Base-by-base conservation (phyloP, 2,888 invertebrate genomes). In the Drosophila longiperda region DNA sequence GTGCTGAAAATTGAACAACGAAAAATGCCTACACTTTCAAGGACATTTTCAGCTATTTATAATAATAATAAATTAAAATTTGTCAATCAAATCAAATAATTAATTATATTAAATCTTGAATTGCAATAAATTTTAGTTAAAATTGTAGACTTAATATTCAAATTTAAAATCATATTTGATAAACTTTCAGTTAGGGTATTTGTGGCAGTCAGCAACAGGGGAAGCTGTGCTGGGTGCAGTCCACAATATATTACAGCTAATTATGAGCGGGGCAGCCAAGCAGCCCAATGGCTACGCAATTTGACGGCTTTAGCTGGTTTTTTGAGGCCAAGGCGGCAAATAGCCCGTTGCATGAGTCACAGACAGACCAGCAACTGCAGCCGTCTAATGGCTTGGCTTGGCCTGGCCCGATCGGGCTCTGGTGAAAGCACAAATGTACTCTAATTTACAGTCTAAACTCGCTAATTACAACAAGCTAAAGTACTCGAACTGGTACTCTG, bases 401-500 rank as follows among this genome's bases (percentile, higher is more conserved):
- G 60, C 63, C 57, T 63, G 78, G 68, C 73, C 66, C 38, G 61
- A 42, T 48, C 63, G 36, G 20, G 48, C 36, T 36, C 26, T 66
- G 86, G 88, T 82, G 85, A 85, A 85, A 88, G 87, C 82, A 76
- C 67, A 57, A 69, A 50, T 75, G 78, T 79, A 85, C 83, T 85
- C 83, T 82, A 89, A 85, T 85, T 83, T 78, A 73, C 73, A 68
- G 53, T 73, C 74, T 77, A 68, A 80, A 72, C 48, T 72, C 68
- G 78, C 87, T 87, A 87, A 87, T 87, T 87, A 87, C 85, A 85
- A 78, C 80, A 61, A 50, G 71, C 48, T 50, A 40, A 29, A 57
- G n/a, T 40, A 42, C 20, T 45, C 12, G 45, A 12, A 20, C 49
- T 49, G 9, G 45, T 8, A 45, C 15, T 45, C 49, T 5, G 20